These are phyloP conservation scores for Chirona hameri DNA, from an alignment of 2,888 invertebrate genomes.

Conservation along the genomic window DNA sequence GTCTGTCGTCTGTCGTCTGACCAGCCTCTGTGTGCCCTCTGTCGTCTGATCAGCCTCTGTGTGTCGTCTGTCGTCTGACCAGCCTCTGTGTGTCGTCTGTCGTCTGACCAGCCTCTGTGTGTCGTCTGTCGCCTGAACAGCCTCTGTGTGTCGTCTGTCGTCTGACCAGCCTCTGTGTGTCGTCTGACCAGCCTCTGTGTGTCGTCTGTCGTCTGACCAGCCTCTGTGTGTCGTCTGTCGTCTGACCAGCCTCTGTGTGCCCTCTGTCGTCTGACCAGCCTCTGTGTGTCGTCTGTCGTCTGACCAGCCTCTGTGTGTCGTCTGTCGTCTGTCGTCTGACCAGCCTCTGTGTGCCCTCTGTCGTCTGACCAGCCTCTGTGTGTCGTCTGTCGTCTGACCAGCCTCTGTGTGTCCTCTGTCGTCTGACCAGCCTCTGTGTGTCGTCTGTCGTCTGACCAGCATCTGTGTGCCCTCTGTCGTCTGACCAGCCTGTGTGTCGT, in stretches of 20 bases:
- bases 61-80: neutral
- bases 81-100: neutral
- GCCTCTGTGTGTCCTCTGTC: neutral
- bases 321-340: too few relatives aligned
- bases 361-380: neutral
- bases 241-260: neutral
- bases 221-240: neutral
- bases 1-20: neutral
- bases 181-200: neutral
- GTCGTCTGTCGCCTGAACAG: too few relatives aligned
- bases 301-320: neutral
- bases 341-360: neutral
- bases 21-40: neutral
- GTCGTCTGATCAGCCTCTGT: neutral
- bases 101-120: neutral
- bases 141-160: neutral
- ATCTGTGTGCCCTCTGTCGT: too few relatives aligned
- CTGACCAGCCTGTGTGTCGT: too few relatives aligned
- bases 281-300: neutral
- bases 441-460: neutral
- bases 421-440: neutral
- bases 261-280: neutral
- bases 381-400: neutral
- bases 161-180: too few relatives aligned
- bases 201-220: neutral